A percentile compares a stretch with the other conserved stretches of the same genome.
These are phyloP conservation scores for Ditula angustiorana DNA, from an alignment of 2,888 invertebrate species.

Conservation along the genomic window DNA sequence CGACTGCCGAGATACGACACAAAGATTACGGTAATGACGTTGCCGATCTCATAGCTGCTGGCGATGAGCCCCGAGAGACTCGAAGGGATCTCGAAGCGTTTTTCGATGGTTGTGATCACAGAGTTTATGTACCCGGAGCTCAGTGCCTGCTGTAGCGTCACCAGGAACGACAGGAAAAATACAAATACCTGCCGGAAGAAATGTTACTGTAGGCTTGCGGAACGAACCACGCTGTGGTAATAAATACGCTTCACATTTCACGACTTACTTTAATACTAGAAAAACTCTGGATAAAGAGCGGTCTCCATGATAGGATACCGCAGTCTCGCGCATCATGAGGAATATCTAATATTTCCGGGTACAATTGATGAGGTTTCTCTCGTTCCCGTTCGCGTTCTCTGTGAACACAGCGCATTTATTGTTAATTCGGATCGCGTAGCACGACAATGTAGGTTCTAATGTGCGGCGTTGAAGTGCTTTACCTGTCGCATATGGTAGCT, in stretches of 20 bases:
- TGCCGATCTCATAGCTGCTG: constrained; percentile 97
- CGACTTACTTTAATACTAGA: constrained; percentile 93
- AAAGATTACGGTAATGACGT: constrained; percentile 97
- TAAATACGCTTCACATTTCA: neutral
- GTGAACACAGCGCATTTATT: constrained; percentile 45
- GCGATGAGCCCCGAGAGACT: constrained; percentile 96
- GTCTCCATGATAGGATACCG: constrained; percentile 94
- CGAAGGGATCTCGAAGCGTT: constrained; percentile 97
- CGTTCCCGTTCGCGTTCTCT: constrained; percentile 84
- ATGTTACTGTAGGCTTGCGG: neutral
- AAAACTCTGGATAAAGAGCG: constrained; percentile 93
- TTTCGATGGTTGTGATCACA: constrained; percentile 98
- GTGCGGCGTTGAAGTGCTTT: constrained; percentile 36
- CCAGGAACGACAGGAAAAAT: constrained; percentile 94
- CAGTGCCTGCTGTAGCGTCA: constrained; percentile 95
- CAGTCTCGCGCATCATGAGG: constrained; percentile 92
- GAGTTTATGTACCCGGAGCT: constrained; percentile 97
- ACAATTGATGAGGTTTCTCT: constrained; percentile 85
- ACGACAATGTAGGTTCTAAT: neutral
- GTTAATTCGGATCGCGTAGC: neutral
- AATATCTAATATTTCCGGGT: constrained; percentile 87
- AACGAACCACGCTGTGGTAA: constrained; percentile 24
- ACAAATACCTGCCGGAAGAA: constrained; percentile 91
- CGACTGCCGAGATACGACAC: constrained; percentile 97
- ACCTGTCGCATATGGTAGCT: constrained; percentile 89